Evolutionary conservation across 2,113 vertebrate genomes (phyloP).

Genomic region (Platycercus adscitus): DNA sequence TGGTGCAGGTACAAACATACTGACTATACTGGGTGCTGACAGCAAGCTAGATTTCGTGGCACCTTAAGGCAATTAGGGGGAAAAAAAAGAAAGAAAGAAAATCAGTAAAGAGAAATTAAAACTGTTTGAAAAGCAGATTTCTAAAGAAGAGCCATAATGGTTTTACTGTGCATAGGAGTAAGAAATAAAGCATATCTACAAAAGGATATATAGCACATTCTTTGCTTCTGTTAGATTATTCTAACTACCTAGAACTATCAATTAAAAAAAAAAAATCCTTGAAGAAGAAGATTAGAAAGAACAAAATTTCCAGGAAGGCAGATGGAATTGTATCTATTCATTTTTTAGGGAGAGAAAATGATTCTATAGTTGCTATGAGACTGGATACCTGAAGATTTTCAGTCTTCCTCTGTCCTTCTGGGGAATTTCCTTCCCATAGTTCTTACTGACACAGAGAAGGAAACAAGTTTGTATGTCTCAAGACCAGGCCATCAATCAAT

Average conservation of each 20-base stretch:
- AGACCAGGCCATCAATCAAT: background rate
- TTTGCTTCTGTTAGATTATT: background rate
- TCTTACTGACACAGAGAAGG: background rate
- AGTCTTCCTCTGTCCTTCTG: background rate
- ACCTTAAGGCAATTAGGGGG: slow-evolving; percentile 69
- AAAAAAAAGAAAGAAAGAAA: background rate
- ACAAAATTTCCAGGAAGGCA: background rate
- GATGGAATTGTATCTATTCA: background rate
- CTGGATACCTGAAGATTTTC: background rate
- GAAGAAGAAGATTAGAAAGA: background rate
- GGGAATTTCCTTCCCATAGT: background rate
- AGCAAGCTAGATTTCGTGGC: slow-evolving; percentile 95
- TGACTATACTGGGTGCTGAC: slow-evolving; percentile 95
- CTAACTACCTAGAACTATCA: background rate
- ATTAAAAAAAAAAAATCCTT: background rate
- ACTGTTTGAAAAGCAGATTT: background rate
- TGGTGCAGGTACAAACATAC: slow-evolving; percentile 97
- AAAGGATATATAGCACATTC: background rate
- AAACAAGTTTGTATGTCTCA: background rate
- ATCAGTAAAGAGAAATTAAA: background rate
- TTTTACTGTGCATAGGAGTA: background rate
- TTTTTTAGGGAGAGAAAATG: background rate
- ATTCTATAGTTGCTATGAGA: background rate
- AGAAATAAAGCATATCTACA: background rate
- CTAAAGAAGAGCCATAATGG: background rate